phyloP scores from a whole-genome alignment of 2,113 vertebrate genomes.

The Triplophysa rosa region DNA sequence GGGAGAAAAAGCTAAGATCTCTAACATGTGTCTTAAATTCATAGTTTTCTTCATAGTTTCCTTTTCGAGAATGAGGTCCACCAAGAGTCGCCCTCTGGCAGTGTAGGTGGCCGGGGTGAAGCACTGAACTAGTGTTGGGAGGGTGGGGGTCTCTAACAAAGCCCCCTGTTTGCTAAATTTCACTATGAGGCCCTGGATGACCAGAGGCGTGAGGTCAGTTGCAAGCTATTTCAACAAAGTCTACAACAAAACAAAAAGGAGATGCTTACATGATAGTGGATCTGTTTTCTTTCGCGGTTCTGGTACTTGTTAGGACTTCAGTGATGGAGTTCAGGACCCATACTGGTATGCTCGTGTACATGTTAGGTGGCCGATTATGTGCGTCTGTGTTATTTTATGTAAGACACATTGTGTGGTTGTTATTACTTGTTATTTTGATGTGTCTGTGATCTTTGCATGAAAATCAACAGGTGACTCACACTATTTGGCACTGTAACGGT shows the following conservation, averaged over 20 bases:
- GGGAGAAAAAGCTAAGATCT: slow-evolving; percentile 12
- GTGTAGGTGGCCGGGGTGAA: slow-evolving; percentile 37
- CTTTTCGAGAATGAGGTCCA: slow-evolving; percentile 7
- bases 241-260: not conserved
- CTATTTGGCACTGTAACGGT: slow-evolving; percentile 31
- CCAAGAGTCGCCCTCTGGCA: slow-evolving; percentile 18
- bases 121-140: not conserved
- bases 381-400: not conserved
- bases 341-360: not conserved
- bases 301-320: not conserved
- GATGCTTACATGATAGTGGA: slow-evolving; percentile 13
- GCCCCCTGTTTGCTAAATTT: not conserved
- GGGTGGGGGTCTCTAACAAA: not conserved
- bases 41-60: slow-evolving; percentile 22
- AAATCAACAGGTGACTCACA: slow-evolving; percentile 46
- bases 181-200: slow-evolving; percentile 4
- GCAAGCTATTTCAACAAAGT: slow-evolving; percentile 12
- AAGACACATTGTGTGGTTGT: slow-evolving; percentile 27
- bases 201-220: slow-evolving; percentile 18
- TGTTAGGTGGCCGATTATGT: not conserved
- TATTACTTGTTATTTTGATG: slow-evolving; percentile 38
- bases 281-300: not conserved
- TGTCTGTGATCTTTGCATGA: slow-evolving; percentile 17
- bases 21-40: slow-evolving; percentile 36
- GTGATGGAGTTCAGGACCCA: not conserved